Percentiles rank a stretch among this genome's conserved stretches.
These are phyloP conservation scores for Brachyptera putata DNA, from an alignment of 2,888 invertebrate genomes.

Conservation along the genomic window DNA sequence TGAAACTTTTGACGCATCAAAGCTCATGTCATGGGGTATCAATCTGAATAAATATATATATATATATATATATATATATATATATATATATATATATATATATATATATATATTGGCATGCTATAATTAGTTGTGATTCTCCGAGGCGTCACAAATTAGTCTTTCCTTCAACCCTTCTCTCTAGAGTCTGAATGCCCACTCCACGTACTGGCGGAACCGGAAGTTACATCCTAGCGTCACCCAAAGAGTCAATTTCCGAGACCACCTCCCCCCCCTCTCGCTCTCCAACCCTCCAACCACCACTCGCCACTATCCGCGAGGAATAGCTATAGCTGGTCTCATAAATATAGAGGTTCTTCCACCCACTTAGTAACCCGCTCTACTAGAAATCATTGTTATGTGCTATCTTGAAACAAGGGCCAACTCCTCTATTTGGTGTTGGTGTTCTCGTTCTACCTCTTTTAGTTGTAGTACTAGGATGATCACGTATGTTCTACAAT, in stretches of 20 bases:
- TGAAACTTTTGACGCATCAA: too few relatives aligned
- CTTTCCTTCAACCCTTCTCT: not conserved
- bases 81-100: too few relatives aligned
- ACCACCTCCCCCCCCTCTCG: not conserved
- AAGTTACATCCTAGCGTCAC: constrained; percentile 3
- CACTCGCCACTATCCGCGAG: not conserved
- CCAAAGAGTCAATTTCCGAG: constrained; percentile 15
- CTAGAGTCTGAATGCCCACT: not conserved
- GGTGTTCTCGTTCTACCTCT: too few relatives aligned
- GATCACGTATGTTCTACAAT: too few relatives aligned
- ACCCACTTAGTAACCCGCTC: not conserved
- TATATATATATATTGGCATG: too few relatives aligned
- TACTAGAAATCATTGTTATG: not conserved
- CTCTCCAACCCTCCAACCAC: not conserved
- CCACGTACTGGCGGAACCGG: not conserved
- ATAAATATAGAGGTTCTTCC: constrained; percentile 8
- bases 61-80: too few relatives aligned
- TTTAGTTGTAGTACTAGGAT: too few relatives aligned
- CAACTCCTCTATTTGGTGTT: too few relatives aligned
- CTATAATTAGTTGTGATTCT: not conserved
- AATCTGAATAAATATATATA: too few relatives aligned
- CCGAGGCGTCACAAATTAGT: not conserved
- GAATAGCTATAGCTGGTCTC: not conserved
- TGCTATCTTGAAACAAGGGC: not conserved
- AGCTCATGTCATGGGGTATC: too few relatives aligned